Evolutionary conservation across 30 jellyfish, hydroid and myxozoan genomes (phyloP), one percentile per base, ranked within the genome.

Genomic region (Aurelia sp.): DNA sequence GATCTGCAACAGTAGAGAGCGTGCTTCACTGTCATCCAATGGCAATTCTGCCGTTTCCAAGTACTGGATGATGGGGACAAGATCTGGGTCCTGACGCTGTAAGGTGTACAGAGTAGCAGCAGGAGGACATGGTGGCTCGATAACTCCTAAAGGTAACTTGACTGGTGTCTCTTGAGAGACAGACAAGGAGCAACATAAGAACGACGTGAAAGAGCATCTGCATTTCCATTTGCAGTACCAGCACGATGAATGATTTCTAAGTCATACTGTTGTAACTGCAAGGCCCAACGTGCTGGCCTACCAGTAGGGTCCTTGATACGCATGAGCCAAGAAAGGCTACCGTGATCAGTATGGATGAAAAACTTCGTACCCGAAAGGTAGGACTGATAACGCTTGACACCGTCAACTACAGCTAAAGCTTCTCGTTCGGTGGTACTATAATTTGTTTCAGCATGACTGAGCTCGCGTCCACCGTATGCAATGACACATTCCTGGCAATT

Each of bases 351-450:
- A 27, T 63, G 74, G 41, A 63, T 23, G 41, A 13, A 63, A n/a
- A 63, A 63, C 31, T 72, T 72, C n/a, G 18, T 51, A 13, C 83
- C 67, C n/a, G 66, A 72, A 10, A 72, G 37, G 58, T 75, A 75
- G 18, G 74, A 82, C 59, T 81, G 91, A 74, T 53, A 81, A 23
- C 61, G 78, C 70, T 72, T 83, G 69, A 70, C 50, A 40, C 88
- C 87, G 52, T 71, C 93, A 7, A 71, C 88, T 13, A 59, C 88
- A 30, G 93, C 93, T 18, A 83, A 44, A 4, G 93, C 93, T 35
- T 83, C 93, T 9, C 74, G 74, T 68, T 83, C 93, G 0, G 88
- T 83, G 23, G 93, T 67, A 40, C 88, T 73, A 62, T 73, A 83
- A 40, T 62, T 19, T 13, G 76, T 52, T 61, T 83, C 93, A 17